phyloP scores from a whole-genome alignment of 2,113 vertebrate species.

The Aphyosemion australe region DNA sequence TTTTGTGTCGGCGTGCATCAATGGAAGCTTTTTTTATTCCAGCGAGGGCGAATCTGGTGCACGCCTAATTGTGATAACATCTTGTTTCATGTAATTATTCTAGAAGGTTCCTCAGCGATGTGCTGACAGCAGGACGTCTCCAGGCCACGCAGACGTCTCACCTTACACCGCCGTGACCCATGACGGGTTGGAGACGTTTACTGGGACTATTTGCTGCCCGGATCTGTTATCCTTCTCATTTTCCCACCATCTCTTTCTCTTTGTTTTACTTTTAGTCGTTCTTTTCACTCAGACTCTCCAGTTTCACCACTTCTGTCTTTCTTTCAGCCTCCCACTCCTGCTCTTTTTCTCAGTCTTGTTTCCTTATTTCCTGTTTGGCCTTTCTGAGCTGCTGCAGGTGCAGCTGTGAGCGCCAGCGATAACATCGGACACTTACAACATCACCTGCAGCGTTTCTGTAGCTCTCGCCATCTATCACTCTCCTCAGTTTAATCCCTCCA shows the following conservation, averaged over 20 bases:
- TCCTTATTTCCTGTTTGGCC: constrained; percentile 6
- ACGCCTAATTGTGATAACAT: constrained; percentile 44
- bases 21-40: constrained; percentile 18
- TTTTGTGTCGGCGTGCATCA: constrained; percentile 20
- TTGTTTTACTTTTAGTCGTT: constrained; percentile 5
- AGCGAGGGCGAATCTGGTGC: constrained; percentile 11
- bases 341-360: constrained; percentile 8
- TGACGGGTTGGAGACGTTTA: background rate
- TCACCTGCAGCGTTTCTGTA: constrained; percentile 24
- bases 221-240: background rate
- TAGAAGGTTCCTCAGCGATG: constrained; percentile 18
- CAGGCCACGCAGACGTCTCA: constrained; percentile 15
- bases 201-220: constrained; percentile 5
- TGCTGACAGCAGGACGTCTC: constrained; percentile 26
- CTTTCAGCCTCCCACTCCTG: constrained; percentile 3
- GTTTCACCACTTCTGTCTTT: background rate
- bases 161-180: background rate
- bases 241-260: background rate
- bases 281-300: background rate
- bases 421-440: constrained; percentile 47
- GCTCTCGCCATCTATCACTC: constrained; percentile 43
- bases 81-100: constrained; percentile 43
- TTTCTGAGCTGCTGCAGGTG: constrained; percentile 16
- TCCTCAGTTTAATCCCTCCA: background rate
- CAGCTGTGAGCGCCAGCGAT: constrained; percentile 31